phyloP scores from a whole-genome alignment of 2,888 invertebrate genomes.

The Caenorhabditis sinica region DNA sequence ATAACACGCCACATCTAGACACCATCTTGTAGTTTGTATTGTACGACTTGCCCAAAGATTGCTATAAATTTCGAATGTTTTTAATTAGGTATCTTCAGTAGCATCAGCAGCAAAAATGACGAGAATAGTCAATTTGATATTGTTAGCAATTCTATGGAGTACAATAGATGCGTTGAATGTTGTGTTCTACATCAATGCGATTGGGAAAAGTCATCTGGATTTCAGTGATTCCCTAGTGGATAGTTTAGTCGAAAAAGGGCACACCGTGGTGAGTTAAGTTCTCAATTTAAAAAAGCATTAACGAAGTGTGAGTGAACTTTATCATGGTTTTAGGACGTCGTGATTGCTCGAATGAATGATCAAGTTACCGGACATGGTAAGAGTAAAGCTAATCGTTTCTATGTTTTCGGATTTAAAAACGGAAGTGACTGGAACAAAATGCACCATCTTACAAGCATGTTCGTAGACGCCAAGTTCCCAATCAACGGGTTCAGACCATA shows the following conservation, averaged over 20 bases:
- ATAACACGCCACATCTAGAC: constrained; percentile 18
- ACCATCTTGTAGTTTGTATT: constrained; percentile 24
- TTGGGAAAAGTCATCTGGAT: constrained; percentile 71
- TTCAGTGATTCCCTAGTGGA: constrained; percentile 65
- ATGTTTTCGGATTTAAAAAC: constrained; percentile 37
- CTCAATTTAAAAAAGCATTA: neutral
- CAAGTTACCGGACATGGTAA: constrained; percentile 44
- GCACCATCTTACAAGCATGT: constrained; percentile 35
- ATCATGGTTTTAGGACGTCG: constrained; percentile 29
- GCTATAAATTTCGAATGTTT: constrained; percentile 20
- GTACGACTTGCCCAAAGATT: constrained; percentile 11
- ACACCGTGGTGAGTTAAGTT: constrained; percentile 67
- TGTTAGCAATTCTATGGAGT: neutral
- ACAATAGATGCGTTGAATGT: constrained; percentile 33
- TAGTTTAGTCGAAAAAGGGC: constrained; percentile 60
- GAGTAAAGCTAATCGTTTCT: constrained; percentile 47
- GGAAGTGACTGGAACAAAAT: constrained; percentile 41
- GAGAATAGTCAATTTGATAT: neutral
- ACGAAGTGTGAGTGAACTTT: too few species aligned
- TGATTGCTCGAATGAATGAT: constrained; percentile 51
- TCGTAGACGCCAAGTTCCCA: constrained; percentile 18
- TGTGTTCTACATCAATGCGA: constrained; percentile 58
- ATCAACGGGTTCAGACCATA: constrained; percentile 46
- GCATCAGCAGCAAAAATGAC: neutral
- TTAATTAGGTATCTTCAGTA: neutral